Evolutionary conservation across 2,797 vertebrate genomes (phyloP).

Genomic region (Cephalopachus bancanus): DNA sequence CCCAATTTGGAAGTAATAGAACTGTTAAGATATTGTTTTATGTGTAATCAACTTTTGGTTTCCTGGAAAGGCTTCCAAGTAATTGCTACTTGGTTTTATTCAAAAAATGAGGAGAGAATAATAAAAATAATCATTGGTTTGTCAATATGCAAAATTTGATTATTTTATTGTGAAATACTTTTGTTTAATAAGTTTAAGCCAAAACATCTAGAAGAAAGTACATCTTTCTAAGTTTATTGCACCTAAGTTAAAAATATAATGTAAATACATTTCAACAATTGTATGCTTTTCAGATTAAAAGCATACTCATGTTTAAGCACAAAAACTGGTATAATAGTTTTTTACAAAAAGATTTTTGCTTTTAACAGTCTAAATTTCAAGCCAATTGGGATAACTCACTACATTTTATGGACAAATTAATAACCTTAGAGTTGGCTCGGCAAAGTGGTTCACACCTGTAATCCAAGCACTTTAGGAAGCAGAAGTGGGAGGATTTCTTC

Average conservation of each 20-base stretch:
- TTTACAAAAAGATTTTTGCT: not conserved
- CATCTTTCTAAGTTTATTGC: not conserved
- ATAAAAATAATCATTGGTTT: not conserved
- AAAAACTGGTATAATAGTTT: not conserved
- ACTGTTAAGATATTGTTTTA: not conserved
- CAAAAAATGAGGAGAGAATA: not conserved
- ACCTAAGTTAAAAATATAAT: not conserved
- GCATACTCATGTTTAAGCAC: not conserved
- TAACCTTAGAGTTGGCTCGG: too few species aligned
- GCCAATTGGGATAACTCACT: too few species aligned
- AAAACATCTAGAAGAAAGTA: not conserved
- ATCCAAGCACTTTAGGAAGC: too few species aligned
- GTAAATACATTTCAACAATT: not conserved
- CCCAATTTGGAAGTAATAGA: not conserved
- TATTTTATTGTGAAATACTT: not conserved
- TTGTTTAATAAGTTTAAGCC: not conserved
- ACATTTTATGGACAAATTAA: too few species aligned
- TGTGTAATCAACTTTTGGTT: not conserved
- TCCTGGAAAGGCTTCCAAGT: not conserved
- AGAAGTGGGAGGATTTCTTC: too few species aligned
- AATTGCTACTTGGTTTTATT: not conserved
- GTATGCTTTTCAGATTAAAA: not conserved
- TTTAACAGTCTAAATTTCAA: not conserved
- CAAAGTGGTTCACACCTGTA: too few species aligned
- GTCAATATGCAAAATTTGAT: not conserved